Base-by-base conservation (phyloP, 2,113 vertebrate genomes). In the Pelobates fuscus region DNA sequence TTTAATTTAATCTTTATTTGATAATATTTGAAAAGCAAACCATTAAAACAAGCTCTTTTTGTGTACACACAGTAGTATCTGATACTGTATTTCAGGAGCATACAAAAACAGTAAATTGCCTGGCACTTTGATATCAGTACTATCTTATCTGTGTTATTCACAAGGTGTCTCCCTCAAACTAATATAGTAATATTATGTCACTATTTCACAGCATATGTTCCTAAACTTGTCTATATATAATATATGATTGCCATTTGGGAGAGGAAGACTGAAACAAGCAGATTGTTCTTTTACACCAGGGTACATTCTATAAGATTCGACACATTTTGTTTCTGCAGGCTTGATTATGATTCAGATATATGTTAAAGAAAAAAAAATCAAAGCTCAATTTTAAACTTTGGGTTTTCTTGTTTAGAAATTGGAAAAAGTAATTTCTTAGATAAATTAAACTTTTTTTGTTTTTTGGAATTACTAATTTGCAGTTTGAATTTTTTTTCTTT, bases 301-400 rank as follows among this genome's bases (percentile, higher is more conserved):
- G 62, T 58, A 66, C 37, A 49, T 65, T 74, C 61, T 66, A 74
- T 74, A 74, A 64, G 55, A 66, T 55, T 43, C 65, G 62, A 74
- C 60, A 65, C 29, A n/a, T 23, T 64, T 73, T n/a, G n/a, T n/a
- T 73, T 64, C 70, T 73, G 70, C 70, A 73, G 63, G 70, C 64
- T 73, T 73, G 60, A 73, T 73, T 73, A 64, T 46, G 5, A 11
- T 27, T 41, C 70, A 73, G 63, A 64, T 44, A n/a, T n/a, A n/a
- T n/a, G n/a, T n/a, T 73, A 73, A 73, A 37, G 46, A 63, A 27
- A 30, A n/a, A 72, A 73, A 73, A 64, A 73, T 73, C 70, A 73
- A 73, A 55, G 70, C 61, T 73, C 64, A 64, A 60, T 64, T 64
- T 73, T n/a, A n/a, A n/a, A n/a, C n/a, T n/a, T n/a, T n/a, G n/a